phyloP scores from a whole-genome alignment of 1,140 invertebrate species.

The Bombus sylvicola region DNA sequence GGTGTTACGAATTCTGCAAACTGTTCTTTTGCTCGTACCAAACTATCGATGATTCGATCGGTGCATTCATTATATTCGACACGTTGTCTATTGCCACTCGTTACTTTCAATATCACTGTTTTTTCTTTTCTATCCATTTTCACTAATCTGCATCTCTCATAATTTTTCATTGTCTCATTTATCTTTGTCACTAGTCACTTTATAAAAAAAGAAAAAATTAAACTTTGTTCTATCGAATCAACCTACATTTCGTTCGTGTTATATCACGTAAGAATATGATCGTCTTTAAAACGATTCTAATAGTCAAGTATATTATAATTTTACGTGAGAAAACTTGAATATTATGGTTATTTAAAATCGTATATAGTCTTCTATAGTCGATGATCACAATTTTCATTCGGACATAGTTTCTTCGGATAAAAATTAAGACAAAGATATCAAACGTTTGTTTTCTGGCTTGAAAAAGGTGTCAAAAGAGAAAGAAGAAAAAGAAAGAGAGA shows the following conservation, averaged over 20 bases:
- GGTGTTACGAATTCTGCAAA: neutral
- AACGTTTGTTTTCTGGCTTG: neutral
- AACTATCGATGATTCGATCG: neutral
- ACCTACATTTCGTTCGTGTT: neutral
- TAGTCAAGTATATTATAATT: neutral
- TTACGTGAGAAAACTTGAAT: neutral
- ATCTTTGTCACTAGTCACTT: neutral
- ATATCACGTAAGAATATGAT: neutral
- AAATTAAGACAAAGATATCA: neutral
- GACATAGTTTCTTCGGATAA: neutral
- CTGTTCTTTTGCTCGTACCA: neutral
- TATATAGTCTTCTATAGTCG: neutral
- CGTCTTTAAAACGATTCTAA: neutral
- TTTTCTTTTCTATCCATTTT: neutral
- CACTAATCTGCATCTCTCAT: neutral
- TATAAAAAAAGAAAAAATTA: neutral
- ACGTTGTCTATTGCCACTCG: neutral
- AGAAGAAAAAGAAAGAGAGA: neutral
- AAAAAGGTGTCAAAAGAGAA: neutral
- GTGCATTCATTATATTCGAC: neutral
- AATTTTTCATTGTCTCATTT: neutral
- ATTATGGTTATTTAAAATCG: neutral
- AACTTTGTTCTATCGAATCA: no score
- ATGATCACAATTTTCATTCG: neutral
- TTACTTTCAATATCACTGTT: slow-evolving; percentile 1